A percentile compares a stretch with the other conserved stretches of the same genome.
Conservation (phyloP, 2,888 invertebrate genomes). For the Macaria liturata region DNA sequence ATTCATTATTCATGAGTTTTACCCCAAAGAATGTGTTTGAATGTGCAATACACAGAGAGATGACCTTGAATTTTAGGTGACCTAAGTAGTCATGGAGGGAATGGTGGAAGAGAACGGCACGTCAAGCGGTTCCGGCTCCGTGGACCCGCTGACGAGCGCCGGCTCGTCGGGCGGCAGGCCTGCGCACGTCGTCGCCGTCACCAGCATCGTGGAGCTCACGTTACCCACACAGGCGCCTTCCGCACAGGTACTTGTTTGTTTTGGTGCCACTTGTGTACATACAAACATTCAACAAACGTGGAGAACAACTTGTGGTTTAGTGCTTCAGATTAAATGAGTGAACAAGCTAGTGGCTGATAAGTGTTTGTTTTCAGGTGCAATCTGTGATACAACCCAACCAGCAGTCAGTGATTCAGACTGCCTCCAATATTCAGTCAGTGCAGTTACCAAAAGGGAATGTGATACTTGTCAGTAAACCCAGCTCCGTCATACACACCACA, state of each 20-base stretch:
- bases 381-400: conserved; percentile 98
- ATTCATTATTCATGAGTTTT: conserved; percentile 32
- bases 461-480: conserved; percentile 94
- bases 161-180: conserved; percentile 58
- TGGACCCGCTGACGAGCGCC: conserved; percentile 63
- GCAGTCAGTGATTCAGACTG: conserved; percentile 97
- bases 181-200: conserved; percentile 79
- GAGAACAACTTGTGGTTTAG: no score
- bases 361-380: conserved; percentile 87
- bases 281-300: conserved; percentile 1
- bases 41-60: conserved; percentile 72
- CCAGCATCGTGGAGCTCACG: conserved; percentile 94
- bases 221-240: conserved; percentile 86
- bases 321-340: no score
- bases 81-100: conserved; percentile 90
- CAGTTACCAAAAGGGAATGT: conserved; percentile 94
- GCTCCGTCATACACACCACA: conserved; percentile 96
- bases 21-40: conserved; percentile 48
- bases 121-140: conserved; percentile 65
- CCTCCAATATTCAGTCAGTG: conserved; percentile 92
- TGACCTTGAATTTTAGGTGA: conserved; percentile 86
- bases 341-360: conserved; percentile 1
- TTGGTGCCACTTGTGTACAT: conserved; percentile 34
- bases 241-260: conserved; percentile 83
- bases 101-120: conserved; percentile 96